A percentile compares a stretch with the other conserved stretches of the same genome.
Evolutionary conservation across 2,888 invertebrate genomes (phyloP).

Genomic region (Biston stratarius): DNA sequence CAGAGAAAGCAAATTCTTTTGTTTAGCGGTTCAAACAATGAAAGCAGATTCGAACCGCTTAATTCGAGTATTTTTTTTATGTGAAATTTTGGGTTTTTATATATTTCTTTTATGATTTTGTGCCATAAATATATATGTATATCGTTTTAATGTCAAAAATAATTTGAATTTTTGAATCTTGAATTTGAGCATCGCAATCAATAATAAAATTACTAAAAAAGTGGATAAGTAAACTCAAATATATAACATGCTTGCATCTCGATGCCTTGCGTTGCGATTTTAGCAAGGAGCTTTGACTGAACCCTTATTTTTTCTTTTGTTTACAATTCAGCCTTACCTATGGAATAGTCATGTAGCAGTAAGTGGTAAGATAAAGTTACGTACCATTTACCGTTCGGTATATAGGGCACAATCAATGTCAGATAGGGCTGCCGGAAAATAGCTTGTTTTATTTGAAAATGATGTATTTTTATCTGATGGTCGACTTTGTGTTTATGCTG

Average conservation of each 20-base stretch:
- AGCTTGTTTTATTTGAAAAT: constrained; percentile 16
- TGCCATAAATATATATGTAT: too few relatives aligned
- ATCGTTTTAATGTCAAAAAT: too few relatives aligned
- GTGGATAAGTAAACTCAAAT: too few relatives aligned
- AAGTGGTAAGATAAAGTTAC: constrained; percentile 30
- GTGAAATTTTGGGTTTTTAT: too few relatives aligned
- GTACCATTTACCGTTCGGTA: constrained; percentile 13
- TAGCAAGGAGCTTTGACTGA: not conserved
- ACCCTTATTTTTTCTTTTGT: constrained; percentile 7
- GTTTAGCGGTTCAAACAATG: too few relatives aligned
- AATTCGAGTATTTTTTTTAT: too few relatives aligned
- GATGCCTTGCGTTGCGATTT: not conserved
- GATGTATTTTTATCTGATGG: constrained; percentile 16
- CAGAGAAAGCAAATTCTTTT: too few relatives aligned
- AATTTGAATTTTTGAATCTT: too few relatives aligned
- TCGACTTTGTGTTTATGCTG: constrained; percentile 1
- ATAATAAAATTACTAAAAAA: too few relatives aligned
- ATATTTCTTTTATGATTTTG: too few relatives aligned
- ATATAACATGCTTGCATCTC: not conserved
- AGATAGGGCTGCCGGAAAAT: constrained; percentile 17
- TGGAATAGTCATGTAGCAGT: constrained; percentile 26
- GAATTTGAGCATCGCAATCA: too few relatives aligned
- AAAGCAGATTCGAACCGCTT: too few relatives aligned
- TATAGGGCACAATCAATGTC: constrained; percentile 5
- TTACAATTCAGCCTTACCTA: constrained; percentile 15